A percentile compares a stretch with the other conserved stretches of the same genome.
Conservation (phyloP, 2,797 vertebrate genomes). For the Microchirus variegatus region DNA sequence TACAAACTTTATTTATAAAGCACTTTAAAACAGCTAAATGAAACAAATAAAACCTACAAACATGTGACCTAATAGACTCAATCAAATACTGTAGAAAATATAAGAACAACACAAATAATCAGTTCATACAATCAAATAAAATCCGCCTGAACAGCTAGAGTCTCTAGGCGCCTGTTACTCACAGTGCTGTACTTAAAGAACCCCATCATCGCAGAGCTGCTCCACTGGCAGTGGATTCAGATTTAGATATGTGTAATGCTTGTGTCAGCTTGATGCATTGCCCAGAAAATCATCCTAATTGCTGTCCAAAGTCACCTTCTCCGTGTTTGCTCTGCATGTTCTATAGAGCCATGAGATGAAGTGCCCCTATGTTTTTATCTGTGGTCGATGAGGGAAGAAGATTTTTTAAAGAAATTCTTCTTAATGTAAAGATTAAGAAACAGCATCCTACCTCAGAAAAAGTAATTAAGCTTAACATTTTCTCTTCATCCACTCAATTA, state of each 20-base stretch:
- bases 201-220: conserved; percentile 12
- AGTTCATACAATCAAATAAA: too few species aligned
- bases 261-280: conserved; percentile 50
- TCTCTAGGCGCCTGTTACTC: conserved; percentile 1
- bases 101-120: too few species aligned
- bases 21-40: too few species aligned
- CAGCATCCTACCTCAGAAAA: conserved; percentile 6
- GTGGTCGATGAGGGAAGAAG: too few species aligned
- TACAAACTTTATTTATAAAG: too few species aligned
- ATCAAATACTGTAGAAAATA: too few species aligned
- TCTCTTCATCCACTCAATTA: conserved; percentile 50
- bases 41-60: too few species aligned
- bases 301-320: conserved; percentile 65
- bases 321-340: conserved; percentile 49
- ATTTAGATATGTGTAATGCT: conserved; percentile 44
- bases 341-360: conserved; percentile 22
- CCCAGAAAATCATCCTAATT: conserved; percentile 58
- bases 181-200: conserved; percentile 3
- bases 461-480: too few species aligned
- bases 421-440: too few species aligned
- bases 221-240: conserved; percentile 33
- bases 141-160: not conserved
- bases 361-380: not conserved
- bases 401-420: too few species aligned
- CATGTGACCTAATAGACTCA: too few species aligned